phyloP scores from a whole-genome alignment of 1,140 invertebrate genomes.

The Wasmannia auropunctata region DNA sequence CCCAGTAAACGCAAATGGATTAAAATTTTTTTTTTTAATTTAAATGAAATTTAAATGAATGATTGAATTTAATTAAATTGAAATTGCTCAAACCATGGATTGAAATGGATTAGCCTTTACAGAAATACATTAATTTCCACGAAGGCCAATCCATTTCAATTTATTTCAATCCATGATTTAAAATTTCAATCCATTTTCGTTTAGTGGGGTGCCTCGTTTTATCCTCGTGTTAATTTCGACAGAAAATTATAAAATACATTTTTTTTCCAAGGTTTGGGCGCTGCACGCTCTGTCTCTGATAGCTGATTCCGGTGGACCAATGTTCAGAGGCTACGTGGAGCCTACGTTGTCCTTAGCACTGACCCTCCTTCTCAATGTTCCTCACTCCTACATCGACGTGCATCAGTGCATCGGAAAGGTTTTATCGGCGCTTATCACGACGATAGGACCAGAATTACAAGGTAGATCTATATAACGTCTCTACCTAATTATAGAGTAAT shows the following conservation, averaged over 20 bases:
- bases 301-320: constrained; percentile 98
- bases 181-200: too few species aligned
- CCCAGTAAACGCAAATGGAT: too few species aligned
- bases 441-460: constrained; percentile 98
- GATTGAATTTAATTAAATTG: too few species aligned
- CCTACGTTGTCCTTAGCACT: constrained; percentile 95
- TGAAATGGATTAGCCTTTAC: too few species aligned
- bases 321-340: constrained; percentile 99
- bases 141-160: too few species aligned
- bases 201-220: constrained; percentile 16
- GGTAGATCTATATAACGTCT: constrained; percentile 83
- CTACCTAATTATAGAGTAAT: constrained; percentile 2
- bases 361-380: constrained; percentile 95
- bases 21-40: too few species aligned
- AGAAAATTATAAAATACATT: constrained; percentile 22
- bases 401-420: constrained; percentile 98
- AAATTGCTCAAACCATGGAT: too few species aligned
- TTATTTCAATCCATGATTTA: too few species aligned
- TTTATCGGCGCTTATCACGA: constrained; percentile 97
- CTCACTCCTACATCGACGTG: constrained; percentile 96
- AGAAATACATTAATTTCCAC: too few species aligned
- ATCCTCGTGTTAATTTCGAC: neutral
- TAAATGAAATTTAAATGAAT: too few species aligned
- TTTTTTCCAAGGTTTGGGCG: constrained; percentile 93
- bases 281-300: constrained; percentile 97